phyloP scores from a whole-genome alignment of 2,797 vertebrate species.

The Arctocebus calabarensis region DNA sequence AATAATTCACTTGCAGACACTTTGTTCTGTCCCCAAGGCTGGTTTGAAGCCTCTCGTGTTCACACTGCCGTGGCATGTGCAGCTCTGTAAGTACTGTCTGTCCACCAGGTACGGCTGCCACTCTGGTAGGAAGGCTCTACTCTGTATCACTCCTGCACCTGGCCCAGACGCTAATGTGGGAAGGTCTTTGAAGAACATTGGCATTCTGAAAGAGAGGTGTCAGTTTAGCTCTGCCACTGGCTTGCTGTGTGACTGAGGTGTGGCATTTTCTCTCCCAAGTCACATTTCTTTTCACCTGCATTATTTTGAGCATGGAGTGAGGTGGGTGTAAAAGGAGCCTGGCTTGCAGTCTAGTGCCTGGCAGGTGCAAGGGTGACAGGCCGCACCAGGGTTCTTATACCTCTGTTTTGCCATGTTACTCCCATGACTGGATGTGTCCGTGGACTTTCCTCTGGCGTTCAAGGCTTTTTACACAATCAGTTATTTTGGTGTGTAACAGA shows the following conservation, averaged over 20 bases:
- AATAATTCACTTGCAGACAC: slow-evolving; percentile 17
- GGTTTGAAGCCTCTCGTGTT: background rate
- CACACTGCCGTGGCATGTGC: fast-evolving
- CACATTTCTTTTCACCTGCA: background rate
- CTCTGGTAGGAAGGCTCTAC: background rate
- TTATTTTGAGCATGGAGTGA: background rate
- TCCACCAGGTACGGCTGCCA: fast-evolving
- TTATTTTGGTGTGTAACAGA: background rate
- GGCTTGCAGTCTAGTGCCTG: fast-evolving
- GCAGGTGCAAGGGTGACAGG: background rate
- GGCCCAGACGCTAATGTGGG: background rate
- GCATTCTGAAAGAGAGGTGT: background rate
- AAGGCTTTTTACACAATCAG: background rate
- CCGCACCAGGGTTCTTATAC: background rate
- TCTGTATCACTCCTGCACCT: background rate
- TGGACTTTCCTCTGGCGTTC: background rate
- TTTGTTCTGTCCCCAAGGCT: background rate
- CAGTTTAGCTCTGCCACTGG: background rate
- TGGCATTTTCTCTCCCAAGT: background rate
- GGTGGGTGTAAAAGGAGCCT: background rate
- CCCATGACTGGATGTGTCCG: background rate
- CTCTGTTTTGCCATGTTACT: background rate
- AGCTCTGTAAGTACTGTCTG: background rate
- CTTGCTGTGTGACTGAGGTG: background rate
- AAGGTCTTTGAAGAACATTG: background rate